Evolutionary conservation across 2,113 vertebrate species (phyloP).

Genomic region (Oxyura jamaicensis): DNA sequence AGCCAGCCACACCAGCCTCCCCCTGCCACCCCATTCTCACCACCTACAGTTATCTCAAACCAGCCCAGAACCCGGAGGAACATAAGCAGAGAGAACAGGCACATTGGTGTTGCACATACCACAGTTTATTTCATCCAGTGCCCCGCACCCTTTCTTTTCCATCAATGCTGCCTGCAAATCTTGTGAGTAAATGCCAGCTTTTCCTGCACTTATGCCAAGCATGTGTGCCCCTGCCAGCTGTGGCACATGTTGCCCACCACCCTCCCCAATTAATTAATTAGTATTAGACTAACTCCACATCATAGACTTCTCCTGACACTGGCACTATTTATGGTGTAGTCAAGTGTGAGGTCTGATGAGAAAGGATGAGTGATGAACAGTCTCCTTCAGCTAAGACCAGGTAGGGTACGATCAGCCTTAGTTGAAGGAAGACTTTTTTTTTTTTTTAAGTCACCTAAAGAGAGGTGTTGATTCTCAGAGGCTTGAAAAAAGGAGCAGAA

Average conservation of each 20-base stretch:
- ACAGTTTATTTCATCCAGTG: neutral
- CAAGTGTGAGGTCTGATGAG: neutral
- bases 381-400: neutral
- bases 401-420: neutral
- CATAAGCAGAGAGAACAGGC: fast-evolving
- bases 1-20: neutral
- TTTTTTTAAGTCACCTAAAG: neutral
- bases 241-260: fast-evolving
- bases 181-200: neutral
- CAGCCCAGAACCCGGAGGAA: neutral
- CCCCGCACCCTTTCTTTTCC: neutral
- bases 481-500: neutral
- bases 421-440: neutral
- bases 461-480: neutral
- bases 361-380: neutral
- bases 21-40: neutral
- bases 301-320: neutral
- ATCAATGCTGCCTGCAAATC: neutral
- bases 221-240: neutral
- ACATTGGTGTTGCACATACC: neutral
- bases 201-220: neutral
- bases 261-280: neutral
- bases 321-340: neutral
- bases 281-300: neutral
- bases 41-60: neutral